Percentiles rank a stretch among this genome's conserved stretches.
Conservation (phyloP, 2,113 vertebrate species). For the Garra rufa region DNA sequence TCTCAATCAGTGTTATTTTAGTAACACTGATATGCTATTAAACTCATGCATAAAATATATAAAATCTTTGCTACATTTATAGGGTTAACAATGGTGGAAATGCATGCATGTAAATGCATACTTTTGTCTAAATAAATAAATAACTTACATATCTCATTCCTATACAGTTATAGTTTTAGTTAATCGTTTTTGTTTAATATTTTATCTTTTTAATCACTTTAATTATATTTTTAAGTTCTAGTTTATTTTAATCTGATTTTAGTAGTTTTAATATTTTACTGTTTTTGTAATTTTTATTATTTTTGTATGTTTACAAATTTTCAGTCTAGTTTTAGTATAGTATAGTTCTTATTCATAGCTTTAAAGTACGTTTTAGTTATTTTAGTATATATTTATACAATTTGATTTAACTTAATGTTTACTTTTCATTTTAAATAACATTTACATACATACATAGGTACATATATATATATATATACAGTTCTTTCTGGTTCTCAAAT, state of each 20-base stretch:
- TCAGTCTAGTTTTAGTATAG: background rate
- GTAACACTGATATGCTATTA: background rate
- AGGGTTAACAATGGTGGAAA: background rate
- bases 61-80: background rate
- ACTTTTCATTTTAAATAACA: too few species aligned
- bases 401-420: too few species aligned
- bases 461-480: too few species aligned
- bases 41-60: background rate
- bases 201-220: too few species aligned
- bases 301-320: background rate
- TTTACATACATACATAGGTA: too few species aligned
- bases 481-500: too few species aligned
- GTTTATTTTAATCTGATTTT: background rate
- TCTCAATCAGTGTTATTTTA: background rate
- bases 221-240: background rate
- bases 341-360: too few species aligned
- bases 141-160: background rate
- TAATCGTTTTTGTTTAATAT: background rate
- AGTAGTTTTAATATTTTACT: background rate
- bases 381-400: too few species aligned
- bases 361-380: too few species aligned
- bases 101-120: background rate
- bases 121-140: too few species aligned
- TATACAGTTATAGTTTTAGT: background rate
- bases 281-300: background rate